phyloP scores from a whole-genome alignment of 1,140 invertebrate species.

The Drosophila suzukii region DNA sequence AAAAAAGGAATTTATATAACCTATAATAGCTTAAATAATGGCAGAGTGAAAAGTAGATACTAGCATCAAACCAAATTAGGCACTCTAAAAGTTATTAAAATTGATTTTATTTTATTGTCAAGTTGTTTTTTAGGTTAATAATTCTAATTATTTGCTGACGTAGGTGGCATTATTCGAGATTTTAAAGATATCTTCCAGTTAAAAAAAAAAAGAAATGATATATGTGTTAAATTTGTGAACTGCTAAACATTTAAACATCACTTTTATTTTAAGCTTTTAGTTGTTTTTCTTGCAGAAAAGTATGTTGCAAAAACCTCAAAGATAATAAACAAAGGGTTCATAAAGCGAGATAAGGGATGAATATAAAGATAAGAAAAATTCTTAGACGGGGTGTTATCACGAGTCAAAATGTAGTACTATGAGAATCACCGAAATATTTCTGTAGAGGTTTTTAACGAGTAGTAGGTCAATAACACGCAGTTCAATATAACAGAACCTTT shows the following conservation, averaged over 20 bases:
- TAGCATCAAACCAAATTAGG: neutral
- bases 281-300: no score
- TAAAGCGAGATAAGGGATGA: neutral
- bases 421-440: neutral
- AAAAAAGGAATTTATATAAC: neutral
- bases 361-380: neutral
- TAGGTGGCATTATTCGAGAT: neutral
- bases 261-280: neutral
- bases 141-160: conserved; percentile 6
- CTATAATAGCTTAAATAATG: neutral
- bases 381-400: neutral
- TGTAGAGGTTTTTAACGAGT: neutral
- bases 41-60: no score
- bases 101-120: neutral
- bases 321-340: neutral
- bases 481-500: no score
- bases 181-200: neutral
- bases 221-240: neutral
- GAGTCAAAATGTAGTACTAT: neutral
- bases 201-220: neutral
- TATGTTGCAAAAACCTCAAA: neutral
- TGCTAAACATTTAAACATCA: neutral
- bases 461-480: neutral
- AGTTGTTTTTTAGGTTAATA: conserved; percentile 16
- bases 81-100: conserved; percentile 1